These are phyloP conservation scores for Aselliscus stoliczkanus DNA, from an alignment of 2,797 vertebrate genomes.

Conservation along the genomic window DNA sequence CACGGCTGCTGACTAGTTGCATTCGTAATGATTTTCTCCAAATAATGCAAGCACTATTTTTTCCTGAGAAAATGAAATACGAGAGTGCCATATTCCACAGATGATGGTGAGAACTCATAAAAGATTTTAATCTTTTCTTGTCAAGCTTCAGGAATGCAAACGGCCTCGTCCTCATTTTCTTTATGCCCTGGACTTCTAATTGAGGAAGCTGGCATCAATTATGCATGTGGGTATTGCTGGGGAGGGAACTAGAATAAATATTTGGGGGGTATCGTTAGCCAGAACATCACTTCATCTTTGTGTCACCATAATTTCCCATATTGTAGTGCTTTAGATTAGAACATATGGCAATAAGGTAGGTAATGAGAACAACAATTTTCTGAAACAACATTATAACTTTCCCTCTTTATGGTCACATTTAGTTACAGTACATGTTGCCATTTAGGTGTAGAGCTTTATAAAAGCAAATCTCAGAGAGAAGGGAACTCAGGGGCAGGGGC, in stretches of 20 bases:
- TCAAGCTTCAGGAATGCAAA: conserved; percentile 67
- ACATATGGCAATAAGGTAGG: conserved; percentile 78
- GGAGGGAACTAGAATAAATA: conserved; percentile 76
- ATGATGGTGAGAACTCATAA: conserved; percentile 56
- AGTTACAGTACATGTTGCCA: conserved; percentile 54
- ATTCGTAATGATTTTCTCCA: conserved; percentile 65
- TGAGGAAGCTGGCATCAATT: conserved; percentile 80
- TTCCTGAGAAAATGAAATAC: conserved; percentile 33
- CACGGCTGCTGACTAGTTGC: background rate
- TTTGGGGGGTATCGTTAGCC: conserved; percentile 79
- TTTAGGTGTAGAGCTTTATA: conserved; percentile 48
- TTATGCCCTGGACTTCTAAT: conserved; percentile 71
- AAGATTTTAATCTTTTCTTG: conserved; percentile 56
- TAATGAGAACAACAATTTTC: conserved; percentile 76
- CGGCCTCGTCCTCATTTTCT: conserved; percentile 71
- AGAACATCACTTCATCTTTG: conserved; percentile 78
- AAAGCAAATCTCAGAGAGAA: conserved; percentile 52
- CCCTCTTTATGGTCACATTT: conserved; percentile 74
- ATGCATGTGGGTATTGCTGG: conserved; percentile 71
- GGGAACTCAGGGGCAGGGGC: background rate
- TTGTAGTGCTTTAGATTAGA: conserved; percentile 76
- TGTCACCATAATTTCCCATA: conserved; percentile 77
- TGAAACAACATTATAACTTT: conserved; percentile 70
- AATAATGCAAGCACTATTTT: conserved; percentile 60
- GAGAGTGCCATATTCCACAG: background rate